Evolutionary conservation across 2,888 invertebrate genomes (phyloP).

Genomic region (Electrophaes corylata): DNA sequence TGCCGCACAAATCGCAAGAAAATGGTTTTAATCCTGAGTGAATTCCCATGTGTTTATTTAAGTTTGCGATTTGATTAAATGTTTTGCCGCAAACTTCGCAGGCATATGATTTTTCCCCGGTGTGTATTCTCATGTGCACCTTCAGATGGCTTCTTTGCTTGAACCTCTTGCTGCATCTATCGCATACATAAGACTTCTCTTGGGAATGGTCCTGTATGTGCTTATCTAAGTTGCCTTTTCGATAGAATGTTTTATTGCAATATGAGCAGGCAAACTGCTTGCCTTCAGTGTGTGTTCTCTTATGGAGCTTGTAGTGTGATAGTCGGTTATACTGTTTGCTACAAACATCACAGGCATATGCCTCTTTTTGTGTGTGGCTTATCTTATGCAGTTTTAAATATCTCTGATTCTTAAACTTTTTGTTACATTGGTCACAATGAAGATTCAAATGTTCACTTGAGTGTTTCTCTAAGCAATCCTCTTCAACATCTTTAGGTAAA

Average conservation of each 20-base stretch:
- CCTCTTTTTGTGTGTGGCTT: neutral
- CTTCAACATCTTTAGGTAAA: neutral
- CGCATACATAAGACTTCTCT: constrained; percentile 11
- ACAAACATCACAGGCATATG: constrained; percentile 7
- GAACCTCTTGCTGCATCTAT: constrained; percentile 15
- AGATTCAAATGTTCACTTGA: neutral
- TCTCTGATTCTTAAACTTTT: neutral
- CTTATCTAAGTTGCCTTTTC: constrained; percentile 7
- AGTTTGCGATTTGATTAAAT: constrained; percentile 18
- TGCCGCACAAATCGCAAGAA: constrained; percentile 6
- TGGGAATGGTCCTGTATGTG: constrained; percentile 12
- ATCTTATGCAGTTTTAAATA: constrained; percentile 12
- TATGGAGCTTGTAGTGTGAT: constrained; percentile 7
- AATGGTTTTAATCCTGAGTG: constrained; percentile 13
- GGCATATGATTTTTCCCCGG: constrained; percentile 10
- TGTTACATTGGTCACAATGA: constrained; percentile 7
- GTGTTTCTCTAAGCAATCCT: neutral
- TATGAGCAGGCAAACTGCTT: neutral
- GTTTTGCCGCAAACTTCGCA: constrained; percentile 18
- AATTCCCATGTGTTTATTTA: constrained; percentile 21
- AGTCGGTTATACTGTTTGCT: neutral
- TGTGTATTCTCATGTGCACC: constrained; percentile 18
- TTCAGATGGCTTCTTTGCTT: constrained; percentile 15
- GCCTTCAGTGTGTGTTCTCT: neutral
- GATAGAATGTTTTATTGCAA: constrained; percentile 10